phyloP scores from a whole-genome alignment of 2,113 vertebrate genomes.

The Lophochroa leadbeateri region DNA sequence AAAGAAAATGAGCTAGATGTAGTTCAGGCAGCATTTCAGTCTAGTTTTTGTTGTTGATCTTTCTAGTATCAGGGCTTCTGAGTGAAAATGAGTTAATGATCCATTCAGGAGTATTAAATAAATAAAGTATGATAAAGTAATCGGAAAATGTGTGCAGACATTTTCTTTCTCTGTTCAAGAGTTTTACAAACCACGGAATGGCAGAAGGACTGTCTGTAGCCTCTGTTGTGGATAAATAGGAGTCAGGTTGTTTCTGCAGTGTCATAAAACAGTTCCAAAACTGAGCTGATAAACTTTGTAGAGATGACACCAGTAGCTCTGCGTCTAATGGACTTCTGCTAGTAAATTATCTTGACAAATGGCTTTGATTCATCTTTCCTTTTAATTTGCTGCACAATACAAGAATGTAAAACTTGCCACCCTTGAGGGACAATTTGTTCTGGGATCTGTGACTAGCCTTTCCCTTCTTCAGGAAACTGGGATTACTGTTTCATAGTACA shows the following conservation, averaged over 20 bases:
- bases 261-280: neutral
- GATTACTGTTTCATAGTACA: neutral
- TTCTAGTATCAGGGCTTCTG: neutral
- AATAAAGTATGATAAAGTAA: neutral
- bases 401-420: neutral
- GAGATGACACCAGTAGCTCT: neutral
- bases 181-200: neutral
- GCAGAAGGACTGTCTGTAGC: neutral
- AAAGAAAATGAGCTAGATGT: neutral
- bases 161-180: neutral
- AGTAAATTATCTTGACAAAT: neutral
- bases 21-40: neutral
- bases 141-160: neutral
- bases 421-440: neutral
- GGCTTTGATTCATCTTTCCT: neutral
- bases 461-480: neutral
- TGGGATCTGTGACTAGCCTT: neutral
- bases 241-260: neutral
- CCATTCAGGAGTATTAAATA: neutral
- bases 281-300: neutral
- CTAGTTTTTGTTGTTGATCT: neutral
- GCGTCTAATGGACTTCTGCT: neutral
- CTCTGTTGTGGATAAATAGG: fast-evolving
- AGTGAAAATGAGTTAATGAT: neutral
- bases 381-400: neutral